A percentile compares a stretch with the other conserved stretches of the same genome.
phyloP scores from a whole-genome alignment of 2,888 invertebrate genomes.

The Myathropa florea region DNA sequence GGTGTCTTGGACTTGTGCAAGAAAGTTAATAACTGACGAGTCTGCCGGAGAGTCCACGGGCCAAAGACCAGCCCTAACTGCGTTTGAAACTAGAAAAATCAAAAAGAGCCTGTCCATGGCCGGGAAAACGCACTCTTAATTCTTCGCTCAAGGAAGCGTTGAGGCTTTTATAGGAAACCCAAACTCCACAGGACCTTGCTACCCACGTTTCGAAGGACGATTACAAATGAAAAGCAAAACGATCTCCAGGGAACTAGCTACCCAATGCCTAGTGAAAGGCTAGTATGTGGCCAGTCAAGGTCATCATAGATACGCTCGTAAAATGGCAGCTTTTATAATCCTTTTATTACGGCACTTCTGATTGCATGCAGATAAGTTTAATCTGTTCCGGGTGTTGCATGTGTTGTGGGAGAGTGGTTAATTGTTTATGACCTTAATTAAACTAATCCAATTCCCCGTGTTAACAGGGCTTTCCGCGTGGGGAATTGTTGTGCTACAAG shows the following conservation, averaged over 20 bases:
- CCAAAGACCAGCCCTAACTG: background rate
- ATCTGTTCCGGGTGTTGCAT: background rate
- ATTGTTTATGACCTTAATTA: background rate
- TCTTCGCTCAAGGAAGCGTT: too few species aligned
- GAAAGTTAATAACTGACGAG: background rate
- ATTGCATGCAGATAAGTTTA: constrained; percentile 4
- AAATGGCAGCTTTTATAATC: background rate
- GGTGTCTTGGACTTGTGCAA: background rate
- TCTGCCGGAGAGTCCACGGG: background rate
- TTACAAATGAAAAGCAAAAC: background rate
- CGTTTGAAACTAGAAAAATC: background rate
- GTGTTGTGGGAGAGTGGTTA: background rate
- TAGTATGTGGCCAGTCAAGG: background rate
- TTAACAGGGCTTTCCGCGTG: background rate
- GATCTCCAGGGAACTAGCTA: background rate
- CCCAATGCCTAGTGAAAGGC: background rate
- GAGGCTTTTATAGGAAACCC: too few species aligned
- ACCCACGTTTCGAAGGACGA: background rate
- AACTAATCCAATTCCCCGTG: background rate
- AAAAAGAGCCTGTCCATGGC: background rate
- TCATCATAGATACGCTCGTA: background rate
- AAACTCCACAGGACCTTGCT: too few species aligned
- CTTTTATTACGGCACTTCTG: background rate
- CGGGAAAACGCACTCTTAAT: too few species aligned
- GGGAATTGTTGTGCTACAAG: background rate